phyloP scores from a whole-genome alignment of 2,113 vertebrate genomes.

The Azemiops feae region DNA sequence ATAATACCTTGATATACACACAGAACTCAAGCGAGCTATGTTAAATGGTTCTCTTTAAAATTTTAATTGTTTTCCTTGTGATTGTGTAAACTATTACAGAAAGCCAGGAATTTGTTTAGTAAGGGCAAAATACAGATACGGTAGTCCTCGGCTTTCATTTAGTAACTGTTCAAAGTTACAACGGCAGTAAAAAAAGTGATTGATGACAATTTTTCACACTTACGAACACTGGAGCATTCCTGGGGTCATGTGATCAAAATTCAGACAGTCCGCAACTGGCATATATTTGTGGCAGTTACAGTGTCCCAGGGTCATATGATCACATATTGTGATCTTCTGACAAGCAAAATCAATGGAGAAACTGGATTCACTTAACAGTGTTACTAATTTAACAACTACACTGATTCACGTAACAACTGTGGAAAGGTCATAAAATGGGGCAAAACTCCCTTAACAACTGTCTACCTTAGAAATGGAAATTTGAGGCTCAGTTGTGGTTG shows the following conservation, averaged over 20 bases:
- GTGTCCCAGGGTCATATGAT: neutral
- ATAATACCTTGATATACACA: neutral
- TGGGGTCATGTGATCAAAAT: neutral
- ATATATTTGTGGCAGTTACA: neutral
- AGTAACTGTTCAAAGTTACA: neutral
- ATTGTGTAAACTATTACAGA: neutral
- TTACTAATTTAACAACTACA: neutral
- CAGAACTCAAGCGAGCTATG: neutral
- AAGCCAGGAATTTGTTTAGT: neutral
- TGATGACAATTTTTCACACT: neutral
- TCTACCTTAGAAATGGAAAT: neutral
- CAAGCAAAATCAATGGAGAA: neutral
- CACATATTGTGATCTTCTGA: neutral
- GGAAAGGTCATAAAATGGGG: neutral
- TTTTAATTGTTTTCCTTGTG: neutral
- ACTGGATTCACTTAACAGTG: neutral
- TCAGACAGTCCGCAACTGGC: neutral
- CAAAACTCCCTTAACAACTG: neutral
- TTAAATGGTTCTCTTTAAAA: neutral
- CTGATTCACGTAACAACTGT: neutral
- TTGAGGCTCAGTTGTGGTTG: neutral
- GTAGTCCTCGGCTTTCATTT: neutral
- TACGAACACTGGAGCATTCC: neutral
- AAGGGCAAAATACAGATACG: neutral
- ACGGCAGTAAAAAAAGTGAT: neutral